Conservation (phyloP, 2,113 vertebrate genomes). For the Caranx ignobilis region DNA sequence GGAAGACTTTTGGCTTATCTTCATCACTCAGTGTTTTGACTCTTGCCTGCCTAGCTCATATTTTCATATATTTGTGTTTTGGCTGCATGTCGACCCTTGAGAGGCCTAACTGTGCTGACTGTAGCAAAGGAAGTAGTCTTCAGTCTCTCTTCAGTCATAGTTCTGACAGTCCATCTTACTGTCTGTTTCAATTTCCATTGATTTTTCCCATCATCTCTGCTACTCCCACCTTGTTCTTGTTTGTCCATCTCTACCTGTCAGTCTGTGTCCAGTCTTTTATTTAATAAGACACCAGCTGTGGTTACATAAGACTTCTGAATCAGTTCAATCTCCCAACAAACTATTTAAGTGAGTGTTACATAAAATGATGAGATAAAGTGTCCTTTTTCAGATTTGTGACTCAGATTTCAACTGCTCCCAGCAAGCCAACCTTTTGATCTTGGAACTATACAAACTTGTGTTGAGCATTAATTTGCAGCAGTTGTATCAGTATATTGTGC, state of each 20-base stretch:
- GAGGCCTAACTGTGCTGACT: not conserved
- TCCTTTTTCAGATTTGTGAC: not conserved
- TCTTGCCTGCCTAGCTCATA: slow-evolving; percentile 21
- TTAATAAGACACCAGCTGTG: not conserved
- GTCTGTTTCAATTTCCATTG: slow-evolving; percentile 10
- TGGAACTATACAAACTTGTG: not conserved
- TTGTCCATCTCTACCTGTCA: slow-evolving; percentile 11
- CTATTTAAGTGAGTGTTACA: not conserved
- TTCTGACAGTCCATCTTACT: slow-evolving; percentile 13
- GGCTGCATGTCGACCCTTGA: not conserved
- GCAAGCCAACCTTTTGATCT: slow-evolving; percentile 12
- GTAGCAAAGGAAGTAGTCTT: slow-evolving; percentile 20
- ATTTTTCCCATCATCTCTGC: slow-evolving; percentile 10
- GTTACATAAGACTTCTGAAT: not conserved
- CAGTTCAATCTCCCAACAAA: not conserved
- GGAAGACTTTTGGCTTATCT: slow-evolving; percentile 40
- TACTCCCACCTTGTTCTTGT: slow-evolving; percentile 7
- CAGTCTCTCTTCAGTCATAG: not conserved
- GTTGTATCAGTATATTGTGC: not conserved
- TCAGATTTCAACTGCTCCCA: slow-evolving; percentile 11
- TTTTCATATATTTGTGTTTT: not conserved
- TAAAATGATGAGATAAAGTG: not conserved
- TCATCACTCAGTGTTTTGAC: slow-evolving; percentile 35
- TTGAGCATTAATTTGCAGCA: not conserved
- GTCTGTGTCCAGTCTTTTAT: not conserved